Evolutionary conservation across 2,888 invertebrate genomes (phyloP).

Genomic region (Chirona hameri): DNA sequence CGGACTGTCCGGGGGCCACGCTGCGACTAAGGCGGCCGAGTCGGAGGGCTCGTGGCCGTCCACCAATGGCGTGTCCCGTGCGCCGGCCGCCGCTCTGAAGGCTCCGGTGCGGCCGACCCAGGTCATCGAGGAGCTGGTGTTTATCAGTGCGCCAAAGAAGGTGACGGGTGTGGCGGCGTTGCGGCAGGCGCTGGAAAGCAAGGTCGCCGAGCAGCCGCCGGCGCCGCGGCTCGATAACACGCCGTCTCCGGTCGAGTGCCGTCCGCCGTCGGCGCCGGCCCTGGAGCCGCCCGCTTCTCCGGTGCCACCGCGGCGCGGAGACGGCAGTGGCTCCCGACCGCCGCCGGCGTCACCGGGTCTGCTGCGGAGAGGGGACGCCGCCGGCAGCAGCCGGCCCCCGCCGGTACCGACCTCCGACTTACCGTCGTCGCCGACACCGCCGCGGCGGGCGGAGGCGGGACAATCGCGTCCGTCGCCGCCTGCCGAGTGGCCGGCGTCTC

Average conservation of each 20-base stretch:
- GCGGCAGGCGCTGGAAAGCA: not conserved
- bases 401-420: no score
- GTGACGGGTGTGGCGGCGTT: not conserved
- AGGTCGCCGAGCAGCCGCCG: not conserved
- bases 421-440: no score
- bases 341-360: not conserved
- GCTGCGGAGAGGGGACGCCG: no score
- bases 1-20: not conserved
- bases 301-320: slow-evolving; percentile 4
- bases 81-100: not conserved
- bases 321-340: not conserved
- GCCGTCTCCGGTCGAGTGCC: not conserved
- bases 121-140: slow-evolving; percentile 5
- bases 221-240: not conserved
- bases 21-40: not conserved
- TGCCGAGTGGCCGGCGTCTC: not conserved
- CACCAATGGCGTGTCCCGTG: not conserved
- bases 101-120: not conserved
- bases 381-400: no score
- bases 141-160: not conserved
- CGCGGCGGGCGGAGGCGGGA: no score
- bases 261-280: not conserved
- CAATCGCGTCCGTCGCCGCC: not conserved
- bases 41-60: not conserved
- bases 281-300: not conserved